phyloP scores from a whole-genome alignment of 2,797 vertebrate species.

The Pseudocheirus occidentalis region DNA sequence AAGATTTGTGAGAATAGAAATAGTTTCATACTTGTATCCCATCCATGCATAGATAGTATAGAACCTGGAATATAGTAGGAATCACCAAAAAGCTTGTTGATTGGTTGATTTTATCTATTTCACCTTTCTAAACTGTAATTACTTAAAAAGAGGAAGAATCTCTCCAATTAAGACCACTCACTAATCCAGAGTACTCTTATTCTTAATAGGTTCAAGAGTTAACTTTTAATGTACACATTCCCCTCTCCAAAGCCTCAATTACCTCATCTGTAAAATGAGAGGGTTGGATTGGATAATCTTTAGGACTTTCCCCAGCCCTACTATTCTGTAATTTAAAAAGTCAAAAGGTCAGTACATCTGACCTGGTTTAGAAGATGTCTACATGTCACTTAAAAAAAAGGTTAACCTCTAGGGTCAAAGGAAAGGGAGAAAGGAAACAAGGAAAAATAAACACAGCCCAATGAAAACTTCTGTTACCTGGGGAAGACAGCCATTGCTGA shows the following conservation, averaged over 20 bases:
- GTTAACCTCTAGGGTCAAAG: not conserved
- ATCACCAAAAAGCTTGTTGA: not conserved
- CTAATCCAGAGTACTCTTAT: not conserved
- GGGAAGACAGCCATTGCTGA: slow-evolving; percentile 1
- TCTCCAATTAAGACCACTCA: not conserved
- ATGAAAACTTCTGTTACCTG: slow-evolving; percentile 1
- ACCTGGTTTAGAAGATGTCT: not conserved
- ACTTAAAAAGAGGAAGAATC: not conserved
- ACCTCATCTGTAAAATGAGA: not conserved
- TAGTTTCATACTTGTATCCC: not conserved
- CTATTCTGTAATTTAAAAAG: not conserved
- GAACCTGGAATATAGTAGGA: not conserved
- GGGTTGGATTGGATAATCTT: not conserved
- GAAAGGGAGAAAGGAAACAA: slow-evolving; percentile 21
- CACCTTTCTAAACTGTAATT: not conserved
- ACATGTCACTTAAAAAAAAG: not conserved
- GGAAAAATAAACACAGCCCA: not conserved
- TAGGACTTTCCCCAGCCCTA: not conserved
- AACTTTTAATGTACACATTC: not conserved
- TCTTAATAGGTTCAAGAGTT: not conserved
- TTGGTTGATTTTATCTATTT: not conserved
- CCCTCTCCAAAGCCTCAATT: not conserved
- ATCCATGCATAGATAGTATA: not conserved
- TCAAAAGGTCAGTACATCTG: not conserved
- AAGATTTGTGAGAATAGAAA: not conserved